Conservation (phyloP, 23 tunicate species). For the Phallusia fumigata region DNA sequence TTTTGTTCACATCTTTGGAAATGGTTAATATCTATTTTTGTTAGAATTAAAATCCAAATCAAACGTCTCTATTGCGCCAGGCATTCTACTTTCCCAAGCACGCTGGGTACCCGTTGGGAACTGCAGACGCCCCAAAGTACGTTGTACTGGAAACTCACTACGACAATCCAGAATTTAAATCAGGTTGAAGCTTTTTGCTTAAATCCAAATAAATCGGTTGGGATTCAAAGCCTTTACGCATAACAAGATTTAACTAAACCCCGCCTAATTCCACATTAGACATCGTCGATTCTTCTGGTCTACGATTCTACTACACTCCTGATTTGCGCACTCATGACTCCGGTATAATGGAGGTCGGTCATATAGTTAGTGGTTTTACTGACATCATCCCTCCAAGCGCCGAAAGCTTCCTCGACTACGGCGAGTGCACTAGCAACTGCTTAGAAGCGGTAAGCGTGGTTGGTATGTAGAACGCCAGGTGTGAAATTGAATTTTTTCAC, state of each 20-base stretch:
- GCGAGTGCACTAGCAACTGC: conserved; percentile 38
- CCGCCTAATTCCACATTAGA: not conserved
- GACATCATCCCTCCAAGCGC: conserved; percentile 65
- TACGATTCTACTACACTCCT: conserved; percentile 49
- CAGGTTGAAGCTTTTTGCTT: not conserved
- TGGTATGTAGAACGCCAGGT: no score
- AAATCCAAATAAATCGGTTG: no score
- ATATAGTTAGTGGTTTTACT: conserved; percentile 1
- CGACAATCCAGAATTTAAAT: conserved; percentile 25
- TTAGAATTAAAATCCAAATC: not conserved
- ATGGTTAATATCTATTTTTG: no score
- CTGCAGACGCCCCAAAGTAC: conserved; percentile 13
- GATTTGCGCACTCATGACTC: conserved; percentile 43
- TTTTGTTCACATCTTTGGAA: no score
- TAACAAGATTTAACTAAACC: no score
- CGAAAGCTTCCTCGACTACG: conserved; percentile 24
- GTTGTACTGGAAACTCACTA: conserved; percentile 38
- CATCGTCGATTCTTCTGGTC: conserved; percentile 51
- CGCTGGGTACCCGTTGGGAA: conserved; percentile 35
- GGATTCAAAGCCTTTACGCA: no score
- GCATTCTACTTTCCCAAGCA: conserved; percentile 17
- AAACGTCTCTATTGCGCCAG: not conserved
- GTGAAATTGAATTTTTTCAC: not conserved
- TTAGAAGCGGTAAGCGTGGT: not conserved
- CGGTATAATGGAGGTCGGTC: conserved; percentile 40